Evolutionary conservation across 1,140 invertebrate genomes (phyloP).

Genomic region (Lethrus apterus): DNA sequence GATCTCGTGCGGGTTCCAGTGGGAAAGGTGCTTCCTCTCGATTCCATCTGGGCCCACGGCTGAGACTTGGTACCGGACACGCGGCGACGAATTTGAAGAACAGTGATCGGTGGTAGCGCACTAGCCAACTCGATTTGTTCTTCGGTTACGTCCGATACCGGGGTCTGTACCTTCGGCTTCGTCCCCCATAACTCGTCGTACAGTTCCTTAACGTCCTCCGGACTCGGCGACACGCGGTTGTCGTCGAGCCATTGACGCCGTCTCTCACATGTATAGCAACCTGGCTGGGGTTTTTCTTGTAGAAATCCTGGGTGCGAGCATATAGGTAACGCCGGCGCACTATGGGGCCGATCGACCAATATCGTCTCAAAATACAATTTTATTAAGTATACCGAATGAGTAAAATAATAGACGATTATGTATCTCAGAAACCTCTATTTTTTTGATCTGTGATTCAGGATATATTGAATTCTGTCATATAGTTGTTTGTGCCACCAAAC

Average conservation of each 20-base stretch:
- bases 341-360: too few relatives aligned
- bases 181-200: constrained; percentile 7
- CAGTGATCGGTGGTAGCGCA: neutral
- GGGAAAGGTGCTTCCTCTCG: neutral
- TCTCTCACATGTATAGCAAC: neutral
- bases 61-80: constrained; percentile 3
- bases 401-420: too few relatives aligned
- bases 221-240: neutral
- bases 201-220: constrained; percentile 3
- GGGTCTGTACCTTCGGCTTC: neutral
- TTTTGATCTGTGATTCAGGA: too few relatives aligned
- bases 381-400: too few relatives aligned
- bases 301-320: constrained; percentile 9
- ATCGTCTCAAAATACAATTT: too few relatives aligned
- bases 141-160: neutral
- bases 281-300: constrained; percentile 9
- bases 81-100: neutral
- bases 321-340: constrained; percentile 3
- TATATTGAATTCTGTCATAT: too few relatives aligned
- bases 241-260: constrained; percentile 6
- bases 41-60: constrained; percentile 15
- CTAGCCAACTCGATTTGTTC: neutral
- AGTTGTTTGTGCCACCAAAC: too few relatives aligned
- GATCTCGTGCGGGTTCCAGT: constrained; percentile 4
- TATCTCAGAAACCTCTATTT: too few relatives aligned